Conservation (phyloP, 1,140 invertebrate genomes). For the Streblospio benedicti region DNA sequence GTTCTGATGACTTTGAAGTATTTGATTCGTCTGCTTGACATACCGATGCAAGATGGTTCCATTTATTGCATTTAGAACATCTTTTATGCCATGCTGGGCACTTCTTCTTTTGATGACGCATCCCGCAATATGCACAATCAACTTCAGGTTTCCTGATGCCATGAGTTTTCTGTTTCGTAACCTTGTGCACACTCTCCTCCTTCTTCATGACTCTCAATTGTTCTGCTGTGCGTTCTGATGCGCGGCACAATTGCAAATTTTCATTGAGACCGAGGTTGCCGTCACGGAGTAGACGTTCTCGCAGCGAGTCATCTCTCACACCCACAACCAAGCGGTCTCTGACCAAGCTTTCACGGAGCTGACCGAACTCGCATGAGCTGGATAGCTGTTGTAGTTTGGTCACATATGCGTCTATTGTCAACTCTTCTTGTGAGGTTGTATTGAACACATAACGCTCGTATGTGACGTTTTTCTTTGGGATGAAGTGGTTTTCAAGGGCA, state of each 20-base stretch:
- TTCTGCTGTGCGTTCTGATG: neutral
- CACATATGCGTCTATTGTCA: neutral
- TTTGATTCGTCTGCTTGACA: no score
- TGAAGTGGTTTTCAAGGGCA: no score
- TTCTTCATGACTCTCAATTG: neutral
- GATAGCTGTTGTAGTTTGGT: neutral
- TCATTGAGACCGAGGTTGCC: no score
- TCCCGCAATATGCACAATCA: neutral
- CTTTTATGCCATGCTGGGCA: constrained; percentile 3
- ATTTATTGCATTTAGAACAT: neutral
- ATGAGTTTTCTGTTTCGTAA: neutral
- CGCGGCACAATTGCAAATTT: neutral
- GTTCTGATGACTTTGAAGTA: no score
- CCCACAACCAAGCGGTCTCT: neutral
- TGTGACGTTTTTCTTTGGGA: no score
- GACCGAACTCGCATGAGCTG: neutral
- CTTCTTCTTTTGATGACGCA: neutral
- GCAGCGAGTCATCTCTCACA: neutral
- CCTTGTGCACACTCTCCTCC: no score
- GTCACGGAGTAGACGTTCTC: neutral
- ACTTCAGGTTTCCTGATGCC: neutral
- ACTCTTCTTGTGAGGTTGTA: no score
- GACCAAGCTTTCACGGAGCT: neutral
- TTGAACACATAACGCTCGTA: no score
- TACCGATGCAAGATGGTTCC: constrained; percentile 4